Base-by-base conservation (phyloP, 1,140 invertebrate species). In the Habropoda laboriosa region DNA sequence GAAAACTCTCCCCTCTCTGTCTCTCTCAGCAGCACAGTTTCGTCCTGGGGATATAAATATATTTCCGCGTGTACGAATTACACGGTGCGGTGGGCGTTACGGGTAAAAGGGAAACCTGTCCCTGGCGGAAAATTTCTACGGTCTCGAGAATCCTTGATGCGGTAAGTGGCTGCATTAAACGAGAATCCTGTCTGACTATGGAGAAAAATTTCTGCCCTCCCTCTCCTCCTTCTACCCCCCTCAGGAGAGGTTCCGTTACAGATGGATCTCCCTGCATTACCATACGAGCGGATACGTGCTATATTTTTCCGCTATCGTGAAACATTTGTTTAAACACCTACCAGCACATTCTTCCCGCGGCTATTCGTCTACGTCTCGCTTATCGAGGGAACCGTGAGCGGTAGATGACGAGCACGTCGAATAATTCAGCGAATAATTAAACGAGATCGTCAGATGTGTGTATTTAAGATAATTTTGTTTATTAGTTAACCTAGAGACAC, bases 281-380 rank as follows among this genome's bases (percentile, higher is more conserved):
- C 42, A 40, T 47, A n/a, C 42, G 10, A 57, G 6, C 40, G 27
- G 3, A 13, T n/a, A 24, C 42, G 12, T 4, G n/a, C 30, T n/a
- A 55, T 58, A 77, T 77, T 70, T 60, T 55, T 57, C 32, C 42
- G n/a, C 16, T 49, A 70, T 47, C 42, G 53, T 35, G 24, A 60
- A 70, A 77, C 53, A 40, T 77, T 77, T 77, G 75, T 71, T 70
- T 58, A 70, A 67, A 70, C 40, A 77, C 66, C 73, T 42, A 45
- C 38, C 16, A 16, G 3, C 1, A 49, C 49, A 55, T 76, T 76
- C 73, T 53, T 67, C 21, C 55, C 73, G 21, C 42, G 7, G 18
- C 16, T 30, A 66, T 66, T 66, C 68, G 12, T 13, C 27, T 38
- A 6, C 27, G 27, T 45, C 12, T 55, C 12, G 27, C 8, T 58